Evolutionary conservation across 1,140 invertebrate species (phyloP).

Genomic region (Cotesia vestalis): DNA sequence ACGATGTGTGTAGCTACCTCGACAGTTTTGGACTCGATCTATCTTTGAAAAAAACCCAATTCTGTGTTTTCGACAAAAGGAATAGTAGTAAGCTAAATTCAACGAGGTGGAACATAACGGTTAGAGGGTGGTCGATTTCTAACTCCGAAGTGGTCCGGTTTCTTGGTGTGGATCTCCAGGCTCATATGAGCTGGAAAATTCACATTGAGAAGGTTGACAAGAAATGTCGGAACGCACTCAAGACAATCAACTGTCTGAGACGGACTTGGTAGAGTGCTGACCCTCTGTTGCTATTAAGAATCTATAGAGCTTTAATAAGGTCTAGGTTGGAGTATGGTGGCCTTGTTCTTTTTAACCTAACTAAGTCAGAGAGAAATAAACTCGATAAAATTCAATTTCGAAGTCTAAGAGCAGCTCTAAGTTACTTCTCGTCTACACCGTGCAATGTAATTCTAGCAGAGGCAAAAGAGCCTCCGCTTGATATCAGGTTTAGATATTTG

Average conservation of each 20-base stretch:
- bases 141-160: not conserved
- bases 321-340: conserved; percentile 31
- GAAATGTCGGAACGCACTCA: conserved; percentile 15
- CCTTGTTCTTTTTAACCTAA: conserved; percentile 15
- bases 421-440: conserved; percentile 24
- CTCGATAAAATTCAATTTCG: conserved; percentile 29
- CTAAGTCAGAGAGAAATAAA: not conserved
- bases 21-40: conserved; percentile 4
- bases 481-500: not conserved
- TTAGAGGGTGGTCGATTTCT: not conserved
- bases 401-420: conserved; percentile 24
- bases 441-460: conserved; percentile 27
- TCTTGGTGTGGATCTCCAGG: conserved; percentile 6
- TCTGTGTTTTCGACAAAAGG: conserved; percentile 1
- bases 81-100: not conserved
- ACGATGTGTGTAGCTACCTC: not conserved
- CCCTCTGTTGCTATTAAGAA: not conserved
- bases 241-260: conserved; percentile 21
- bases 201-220: conserved; percentile 6
- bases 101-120: not conserved
- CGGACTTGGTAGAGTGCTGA: conserved; percentile 28
- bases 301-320: conserved; percentile 30
- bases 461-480: not conserved
- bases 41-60: not conserved
- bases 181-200: not conserved